phyloP scores from a whole-genome alignment of 2,888 invertebrate genomes.

The Chrysolina oricalcia region DNA sequence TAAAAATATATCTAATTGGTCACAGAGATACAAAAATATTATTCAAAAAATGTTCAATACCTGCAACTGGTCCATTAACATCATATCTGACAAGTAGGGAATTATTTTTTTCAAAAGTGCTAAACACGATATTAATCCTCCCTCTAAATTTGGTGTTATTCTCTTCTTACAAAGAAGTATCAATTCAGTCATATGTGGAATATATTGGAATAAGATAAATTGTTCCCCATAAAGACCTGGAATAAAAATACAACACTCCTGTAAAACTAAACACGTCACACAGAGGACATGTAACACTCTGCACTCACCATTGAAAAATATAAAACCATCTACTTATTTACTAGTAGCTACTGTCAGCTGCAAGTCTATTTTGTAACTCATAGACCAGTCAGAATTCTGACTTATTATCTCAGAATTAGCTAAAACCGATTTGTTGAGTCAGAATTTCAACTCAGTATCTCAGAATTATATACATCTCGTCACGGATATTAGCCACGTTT shows the following conservation, averaged over 20 bases:
- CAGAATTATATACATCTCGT: too few species aligned
- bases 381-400: too few species aligned
- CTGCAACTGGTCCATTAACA: constrained; percentile 90
- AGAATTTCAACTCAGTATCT: too few species aligned
- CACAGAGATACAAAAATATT: not conserved
- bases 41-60: constrained; percentile 69
- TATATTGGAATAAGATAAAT: constrained; percentile 89
- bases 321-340: too few species aligned
- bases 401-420: too few species aligned
- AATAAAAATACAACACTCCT: constrained; percentile 45
- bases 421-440: too few species aligned
- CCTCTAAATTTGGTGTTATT: constrained; percentile 89
- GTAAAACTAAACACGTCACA: too few species aligned
- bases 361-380: too few species aligned
- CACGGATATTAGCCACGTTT: too few species aligned
- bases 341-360: too few species aligned
- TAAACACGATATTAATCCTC: constrained; percentile 89
- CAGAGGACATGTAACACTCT: too few species aligned
- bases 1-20: constrained; percentile 22
- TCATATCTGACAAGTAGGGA: constrained; percentile 87
- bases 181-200: constrained; percentile 91
- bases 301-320: too few species aligned
- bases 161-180: constrained; percentile 86
- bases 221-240: constrained; percentile 90
- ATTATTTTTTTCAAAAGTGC: constrained; percentile 86